These are phyloP conservation scores for Tineola bisselliella DNA, from an alignment of 2,888 invertebrate genomes.

Conservation along the genomic window DNA sequence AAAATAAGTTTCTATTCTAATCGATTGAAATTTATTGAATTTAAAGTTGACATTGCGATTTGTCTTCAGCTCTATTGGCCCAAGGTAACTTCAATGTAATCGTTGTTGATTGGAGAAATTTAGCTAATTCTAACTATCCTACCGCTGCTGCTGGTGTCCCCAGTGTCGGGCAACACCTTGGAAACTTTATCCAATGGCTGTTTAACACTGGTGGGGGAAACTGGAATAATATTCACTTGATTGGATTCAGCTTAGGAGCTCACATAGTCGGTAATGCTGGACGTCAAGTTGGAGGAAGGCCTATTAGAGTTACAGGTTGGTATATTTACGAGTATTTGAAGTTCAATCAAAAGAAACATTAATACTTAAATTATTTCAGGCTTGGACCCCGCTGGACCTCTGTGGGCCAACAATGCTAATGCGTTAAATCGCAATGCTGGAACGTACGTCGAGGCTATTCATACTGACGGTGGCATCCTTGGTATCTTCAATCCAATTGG, in stretches of 20 bases:
- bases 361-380: conserved; percentile 20
- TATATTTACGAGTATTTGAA: conserved; percentile 12
- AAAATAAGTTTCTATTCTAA: too few species aligned
- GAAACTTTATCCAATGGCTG: conserved; percentile 32
- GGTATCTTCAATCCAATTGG: conserved; percentile 32
- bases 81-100: conserved; percentile 31
- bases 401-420: conserved; percentile 28
- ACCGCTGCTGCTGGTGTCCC: conserved; percentile 22
- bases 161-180: conserved; percentile 23
- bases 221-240: conserved; percentile 33
- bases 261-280: conserved; percentile 38
- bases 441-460: conserved; percentile 40
- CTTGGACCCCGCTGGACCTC: conserved; percentile 45
- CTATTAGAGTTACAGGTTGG: conserved; percentile 27
- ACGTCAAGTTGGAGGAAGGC: conserved; percentile 22
- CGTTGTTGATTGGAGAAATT: conserved; percentile 31
- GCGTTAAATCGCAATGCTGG: conserved; percentile 28
- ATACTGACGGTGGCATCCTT: conserved; percentile 37
- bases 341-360: background rate
- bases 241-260: conserved; percentile 43
- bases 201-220: conserved; percentile 28
- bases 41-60: background rate
- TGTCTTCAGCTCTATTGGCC: conserved; percentile 26
- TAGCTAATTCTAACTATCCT: conserved; percentile 21
- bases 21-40: background rate